Evolutionary conservation across 2,888 invertebrate genomes (phyloP), one percentile per base, ranked within the genome.

Genomic region (Cremastinae sp.): DNA sequence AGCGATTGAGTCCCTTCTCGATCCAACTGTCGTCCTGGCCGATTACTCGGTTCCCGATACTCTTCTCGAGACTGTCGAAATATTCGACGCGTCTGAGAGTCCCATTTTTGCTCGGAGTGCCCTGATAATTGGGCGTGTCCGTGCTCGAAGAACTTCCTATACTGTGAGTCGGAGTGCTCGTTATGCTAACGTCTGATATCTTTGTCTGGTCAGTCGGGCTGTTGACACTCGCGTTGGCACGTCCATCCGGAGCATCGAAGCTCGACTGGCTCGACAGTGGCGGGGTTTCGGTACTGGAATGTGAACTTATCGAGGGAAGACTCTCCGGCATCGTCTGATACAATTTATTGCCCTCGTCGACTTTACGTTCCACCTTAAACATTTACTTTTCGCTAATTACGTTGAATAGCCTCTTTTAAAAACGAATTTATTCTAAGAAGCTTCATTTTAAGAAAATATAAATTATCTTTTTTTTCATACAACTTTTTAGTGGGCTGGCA

Each of bases 291-390:
- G 64, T 74, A 79, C 86, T 90, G 74, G 91, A 91, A 80, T 88
- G 88, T 79, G 90, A 91, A 62, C 90, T 89, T 82, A 92, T 92
- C 9, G 93, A 93, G 9, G 92, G 91, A 54, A 94, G 90, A 75
- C 92, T 92, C 59, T 92, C 90, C 0, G 94, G 94, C 93, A 95
- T 93, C 14, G 94, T 95, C 90, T 93, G 93, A 86, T 94, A 94
- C 34, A 93, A 87, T 85, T 94, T 94, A 53, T 93, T 93, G 64
- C 92, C 91, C 53, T 93, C 92, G 76, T 92, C 93, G 12, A 92
- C 89, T 83, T 92, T 92, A 43, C 94, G 90, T 85, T 94, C 94
- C 1, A 94, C 94, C 88, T 90, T 10, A 12, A 45, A 59, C 20
- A 1, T 20, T n/a, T 10, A 45, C 16, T 45, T 20, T 10, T 12